phyloP scores from a whole-genome alignment of 2,113 vertebrate species.

The Myiozetetes cayanensis region DNA sequence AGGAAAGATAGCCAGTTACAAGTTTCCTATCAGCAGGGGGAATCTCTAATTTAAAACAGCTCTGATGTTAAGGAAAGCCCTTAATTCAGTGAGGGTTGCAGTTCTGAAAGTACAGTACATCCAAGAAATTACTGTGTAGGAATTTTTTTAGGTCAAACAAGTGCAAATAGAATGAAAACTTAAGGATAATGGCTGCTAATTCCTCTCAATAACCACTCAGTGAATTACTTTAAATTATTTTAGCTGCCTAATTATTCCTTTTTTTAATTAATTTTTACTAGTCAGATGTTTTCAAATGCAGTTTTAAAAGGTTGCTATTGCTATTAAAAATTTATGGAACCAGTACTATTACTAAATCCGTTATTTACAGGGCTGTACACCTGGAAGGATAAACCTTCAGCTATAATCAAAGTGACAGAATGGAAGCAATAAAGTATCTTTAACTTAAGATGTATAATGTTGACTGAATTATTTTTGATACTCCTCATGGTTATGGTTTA shows the following conservation, averaged over 20 bases:
- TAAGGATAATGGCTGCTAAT: not conserved
- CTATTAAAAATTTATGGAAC: not conserved
- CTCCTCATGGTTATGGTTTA: not conserved
- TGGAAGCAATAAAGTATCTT: not conserved
- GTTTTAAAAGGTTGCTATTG: not conserved
- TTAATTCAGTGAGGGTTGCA: not conserved
- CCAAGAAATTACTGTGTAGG: not conserved
- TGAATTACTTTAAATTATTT: not conserved
- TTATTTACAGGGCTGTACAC: not conserved
- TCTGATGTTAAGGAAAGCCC: not conserved
- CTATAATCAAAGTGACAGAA: not conserved
- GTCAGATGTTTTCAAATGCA: not conserved
- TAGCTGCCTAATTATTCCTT: not conserved
- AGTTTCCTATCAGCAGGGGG: not conserved
- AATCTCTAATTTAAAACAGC: not conserved
- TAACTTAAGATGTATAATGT: not conserved
- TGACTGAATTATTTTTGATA: not conserved
- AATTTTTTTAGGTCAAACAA: not conserved
- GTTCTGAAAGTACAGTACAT: not conserved
- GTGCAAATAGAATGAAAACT: not conserved
- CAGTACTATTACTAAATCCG: not conserved
- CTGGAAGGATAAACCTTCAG: not conserved
- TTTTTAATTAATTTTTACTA: not conserved
- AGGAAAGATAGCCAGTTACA: not conserved
- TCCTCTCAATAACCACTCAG: not conserved